Evolutionary conservation across 2,113 vertebrate species (phyloP), one percentile per base, ranked within the genome.

Genomic region (Heterochromis multidens): DNA sequence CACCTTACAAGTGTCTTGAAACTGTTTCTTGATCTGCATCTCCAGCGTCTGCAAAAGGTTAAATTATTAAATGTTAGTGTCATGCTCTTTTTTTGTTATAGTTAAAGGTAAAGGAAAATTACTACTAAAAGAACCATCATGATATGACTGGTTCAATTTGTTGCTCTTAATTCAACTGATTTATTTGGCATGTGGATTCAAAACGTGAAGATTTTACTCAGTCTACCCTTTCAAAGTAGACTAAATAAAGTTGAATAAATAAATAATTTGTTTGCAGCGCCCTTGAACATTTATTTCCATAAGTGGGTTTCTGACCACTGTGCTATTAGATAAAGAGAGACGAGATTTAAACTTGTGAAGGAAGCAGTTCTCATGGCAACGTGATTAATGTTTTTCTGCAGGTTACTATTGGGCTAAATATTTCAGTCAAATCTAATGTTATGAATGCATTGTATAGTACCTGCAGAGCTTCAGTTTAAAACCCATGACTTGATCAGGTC

Each of bases 11-110:
- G 98, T 99, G 94, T 99, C 98, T 97, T 99, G 98, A 96, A 99
- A 99, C 96, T 99, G 98, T 95, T 99, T 99, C 96, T 99, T 99
- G 91, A 99, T 99, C 96, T 99, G 99, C 97, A 99, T 97, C 97
- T 99, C 99, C 97, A 99, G 96, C 85, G 95, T 97, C 99, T 99
- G 90, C 79, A 87, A 78, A 76, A 78, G 86, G 89, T 95, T 56
- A 8, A 19, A 35, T 35, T 17, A 52, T 54, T 74, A 33, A n/a
- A 74, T 74, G 70, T 74, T 74, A 54, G 27, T 29, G 6, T 52
- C 1, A 1, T 31, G 17, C 25, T 17, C 63, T 70, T 70, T 46
- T 70, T 37, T 70, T 43, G 37, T 43, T 70, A 70, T 49, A 19
- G 27, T 70, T 70, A 27, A 70, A 70, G 17, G 17, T 29, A 70